phyloP scores from a whole-genome alignment of 2,797 vertebrate species.

The Furcifer pardalis region DNA sequence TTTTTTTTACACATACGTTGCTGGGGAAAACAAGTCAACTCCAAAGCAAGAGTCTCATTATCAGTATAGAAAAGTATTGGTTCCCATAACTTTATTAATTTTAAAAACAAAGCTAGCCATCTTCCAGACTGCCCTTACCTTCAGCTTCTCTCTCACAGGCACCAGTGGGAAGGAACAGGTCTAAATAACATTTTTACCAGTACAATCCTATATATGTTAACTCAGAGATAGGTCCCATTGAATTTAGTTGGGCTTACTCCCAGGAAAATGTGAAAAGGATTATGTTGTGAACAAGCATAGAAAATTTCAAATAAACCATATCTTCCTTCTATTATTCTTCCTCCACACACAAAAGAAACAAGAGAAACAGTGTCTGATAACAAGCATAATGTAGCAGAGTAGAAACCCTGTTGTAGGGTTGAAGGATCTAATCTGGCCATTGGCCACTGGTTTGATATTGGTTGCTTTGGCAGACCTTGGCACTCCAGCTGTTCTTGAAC shows the following conservation, averaged over 20 bases:
- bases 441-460: background rate
- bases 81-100: conserved; percentile 60
- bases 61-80: conserved; percentile 60
- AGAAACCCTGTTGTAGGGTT: background rate
- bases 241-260: background rate
- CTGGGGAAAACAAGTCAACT: conserved; percentile 63
- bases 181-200: background rate
- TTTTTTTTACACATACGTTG: conserved; percentile 40
- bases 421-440: background rate
- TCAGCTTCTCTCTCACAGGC: background rate
- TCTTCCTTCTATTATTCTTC: background rate
- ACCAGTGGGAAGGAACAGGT: too few relatives aligned
- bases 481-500: too few relatives aligned
- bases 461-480: background rate
- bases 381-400: background rate
- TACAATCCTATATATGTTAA: background rate
- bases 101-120: conserved; percentile 26
- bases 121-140: background rate
- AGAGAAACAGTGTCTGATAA: background rate
- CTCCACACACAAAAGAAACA: background rate
- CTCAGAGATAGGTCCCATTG: background rate
- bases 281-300: background rate
- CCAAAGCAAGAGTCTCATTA: conserved; percentile 56
- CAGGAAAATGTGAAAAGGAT: background rate
- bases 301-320: background rate